Evolutionary conservation across 1,140 invertebrate species (phyloP), one percentile per base, ranked within the genome.

Genomic region (Drosophila repletoides): DNA sequence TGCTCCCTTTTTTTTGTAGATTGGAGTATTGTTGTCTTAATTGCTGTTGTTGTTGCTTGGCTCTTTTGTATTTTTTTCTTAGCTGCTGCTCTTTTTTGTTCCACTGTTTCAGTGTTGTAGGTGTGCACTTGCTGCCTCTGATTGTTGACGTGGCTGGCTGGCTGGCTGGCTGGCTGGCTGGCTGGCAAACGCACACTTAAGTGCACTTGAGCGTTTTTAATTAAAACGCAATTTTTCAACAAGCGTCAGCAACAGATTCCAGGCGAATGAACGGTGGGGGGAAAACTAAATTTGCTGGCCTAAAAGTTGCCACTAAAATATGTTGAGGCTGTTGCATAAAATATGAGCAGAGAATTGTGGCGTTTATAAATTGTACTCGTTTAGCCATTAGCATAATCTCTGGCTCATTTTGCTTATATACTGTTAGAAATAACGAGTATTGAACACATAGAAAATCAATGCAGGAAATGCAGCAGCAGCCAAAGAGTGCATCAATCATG

Each of bases 161-260:
- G n/a, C n/a, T n/a, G n/a, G n/a, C n/a, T 77, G 75, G 60, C 72
- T n/a, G n/a, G n/a, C n/a, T n/a, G n/a, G n/a, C n/a, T n/a, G n/a
- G n/a, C n/a, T 77, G 75, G 60, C 72, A 77, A 68, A 72, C 73
- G 71, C 52, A 83, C 79, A 84, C 80, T 84, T 84, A 84, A 84
- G 79, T 86, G 79, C 79, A 84, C 79, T 84, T 84, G 74, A 84
- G 80, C 80, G 74, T 84, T 84, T 84, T 84, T 84, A 84, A 84
- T 84, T 84, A 84, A 84, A 84, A 75, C 61, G 61, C 79, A 84
- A 84, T 84, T 84, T 86, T 83, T 72, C 75, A 84, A 79, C 60
- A 38, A 52, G 80, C 74, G 36, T 52, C 71, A 81, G 52, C 55
- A 53, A 41, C 40, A 34, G 49, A 21, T 10, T 15, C 28, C 24